Conservation (phyloP, 2,113 vertebrate species). For the Melanerpes formicivorus region DNA sequence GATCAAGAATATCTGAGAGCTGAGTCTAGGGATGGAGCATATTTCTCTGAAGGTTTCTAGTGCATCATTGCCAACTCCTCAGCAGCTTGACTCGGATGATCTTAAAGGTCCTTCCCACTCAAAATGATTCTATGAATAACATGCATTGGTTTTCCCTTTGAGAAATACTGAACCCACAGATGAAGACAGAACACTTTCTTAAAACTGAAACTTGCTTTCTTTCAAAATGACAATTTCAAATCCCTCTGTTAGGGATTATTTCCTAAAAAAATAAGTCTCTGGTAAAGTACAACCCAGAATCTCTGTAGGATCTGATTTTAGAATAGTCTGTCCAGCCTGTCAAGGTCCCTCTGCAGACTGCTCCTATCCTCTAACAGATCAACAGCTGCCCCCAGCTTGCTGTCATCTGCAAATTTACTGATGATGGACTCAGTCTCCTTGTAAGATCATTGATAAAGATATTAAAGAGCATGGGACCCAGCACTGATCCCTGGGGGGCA, state of each 20-base stretch:
- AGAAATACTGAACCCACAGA: not conserved
- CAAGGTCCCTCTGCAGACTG: too few relatives aligned
- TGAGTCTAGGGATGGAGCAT: not conserved
- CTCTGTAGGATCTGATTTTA: not conserved
- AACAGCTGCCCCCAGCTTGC: too few relatives aligned
- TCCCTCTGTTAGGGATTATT: not conserved
- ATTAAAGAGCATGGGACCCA: too few relatives aligned
- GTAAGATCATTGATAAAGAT: too few relatives aligned
- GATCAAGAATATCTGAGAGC: not conserved
- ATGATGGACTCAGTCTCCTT: too few relatives aligned
- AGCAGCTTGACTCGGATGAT: too few relatives aligned
- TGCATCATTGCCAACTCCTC: not conserved
- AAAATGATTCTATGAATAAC: not conserved
- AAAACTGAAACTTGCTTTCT: not conserved
- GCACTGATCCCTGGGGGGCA: too few relatives aligned
- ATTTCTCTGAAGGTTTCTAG: not conserved
- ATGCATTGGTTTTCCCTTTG: not conserved
- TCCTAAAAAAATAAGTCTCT: not conserved
- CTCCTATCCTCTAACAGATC: too few relatives aligned
- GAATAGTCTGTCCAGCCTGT: too few relatives aligned
- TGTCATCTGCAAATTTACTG: too few relatives aligned
- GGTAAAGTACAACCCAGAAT: not conserved
- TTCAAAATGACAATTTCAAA: not conserved
- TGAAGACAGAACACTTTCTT: not conserved
- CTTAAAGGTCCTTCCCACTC: too few relatives aligned